Base-by-base conservation (phyloP, 53 echinoderm and acorn worm genomes). In the Mesocentrotus franciscanus region DNA sequence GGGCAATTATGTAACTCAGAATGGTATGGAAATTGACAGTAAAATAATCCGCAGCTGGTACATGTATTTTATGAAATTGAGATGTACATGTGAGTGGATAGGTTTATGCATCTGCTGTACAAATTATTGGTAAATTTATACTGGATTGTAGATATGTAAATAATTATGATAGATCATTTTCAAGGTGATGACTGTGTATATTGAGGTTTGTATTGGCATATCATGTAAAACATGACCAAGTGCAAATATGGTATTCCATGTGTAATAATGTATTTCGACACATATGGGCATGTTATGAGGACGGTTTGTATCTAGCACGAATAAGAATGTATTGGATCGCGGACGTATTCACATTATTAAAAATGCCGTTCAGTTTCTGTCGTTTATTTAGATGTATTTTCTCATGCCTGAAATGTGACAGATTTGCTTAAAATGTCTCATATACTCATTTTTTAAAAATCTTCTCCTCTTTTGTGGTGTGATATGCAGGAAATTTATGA, bases 161-260 rank as follows among this genome's bases (percentile, higher is more conserved):
- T 87, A 87, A 1, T 14, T 11, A 87, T 27, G 11, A 57, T 58
- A 27, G 57, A 57, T 57, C 57, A 59, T 57, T 87, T 27, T 57
- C 58, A 57, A 87, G 57, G 87, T n/a, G 27, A 57, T 84, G 22
- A 10, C 4, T 32, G 34, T 15, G 34, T 32, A 33, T 78, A 78
- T 34, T 18, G 55, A 84, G 7, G 58, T 87, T 87, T 87, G n/a
- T 57, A 57, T 87, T 87, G 57, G 87, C 29, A 58, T 87, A 91
- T 91, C 91, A 91, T 91, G 91, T 91, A 12, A 62, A 62, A 91
- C 91, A 66, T 91, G 91, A 66, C 61, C 81, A 35, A 64, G 91
- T 91, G 91, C 91, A 91, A 91, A 91, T 91, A 91, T 18, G 91
- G 66, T 87, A 87, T 87, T 87, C 58, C 57, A 58, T 26, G 87